Base-by-base conservation (phyloP, 2,888 invertebrate genomes). In the Bursaphelenchus okinawaensis region DNA sequence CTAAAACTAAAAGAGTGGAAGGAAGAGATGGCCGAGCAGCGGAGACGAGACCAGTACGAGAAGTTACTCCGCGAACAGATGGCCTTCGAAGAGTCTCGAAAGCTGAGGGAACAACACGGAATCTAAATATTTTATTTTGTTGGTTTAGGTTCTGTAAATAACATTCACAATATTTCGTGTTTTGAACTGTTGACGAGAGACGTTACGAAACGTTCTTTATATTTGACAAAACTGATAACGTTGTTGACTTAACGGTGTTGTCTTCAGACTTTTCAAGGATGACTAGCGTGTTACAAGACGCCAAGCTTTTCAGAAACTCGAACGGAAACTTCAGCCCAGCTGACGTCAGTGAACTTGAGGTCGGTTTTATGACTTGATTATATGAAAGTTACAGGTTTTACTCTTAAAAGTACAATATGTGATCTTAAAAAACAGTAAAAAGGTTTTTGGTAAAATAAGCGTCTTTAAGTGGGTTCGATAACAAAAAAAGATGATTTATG, bases 51-150 rank as follows among this genome's bases (percentile, higher is more conserved):
- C n/a, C 76, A 78, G 62, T 76, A 78, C 66, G 78, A 78, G 61
- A 71, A 68, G 52, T 68, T 70, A 62, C 66, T 74, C 22, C 69
- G 76, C 22, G 77, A 78, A 55, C 76, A 78, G 63, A 78, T 78
- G 78, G 75, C 75, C 1, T 78, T 78, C 63, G 78, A 78, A 59
- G 73, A 76, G 63, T 72, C 78, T 20, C 71, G 71, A 31, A 40
- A 40, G 40, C 40, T 40, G 40, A 40, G 62, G 31, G 22, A 40
- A 62, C 52, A 20, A n/a, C 28, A 24, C 63, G 16, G 59, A 40
- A 26, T 56, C 56, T 40, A 8, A 31, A 24, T 52, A 23, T 12
- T 24, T 22, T 60, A 40, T 56, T 59, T 58, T 60, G 24, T 26
- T n/a, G n/a, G n/a, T n/a, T n/a, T 29, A 56, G 27, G 57, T 7